These are phyloP conservation scores for Riparia riparia DNA, from an alignment of 2,113 vertebrate species.

Conservation along the genomic window DNA sequence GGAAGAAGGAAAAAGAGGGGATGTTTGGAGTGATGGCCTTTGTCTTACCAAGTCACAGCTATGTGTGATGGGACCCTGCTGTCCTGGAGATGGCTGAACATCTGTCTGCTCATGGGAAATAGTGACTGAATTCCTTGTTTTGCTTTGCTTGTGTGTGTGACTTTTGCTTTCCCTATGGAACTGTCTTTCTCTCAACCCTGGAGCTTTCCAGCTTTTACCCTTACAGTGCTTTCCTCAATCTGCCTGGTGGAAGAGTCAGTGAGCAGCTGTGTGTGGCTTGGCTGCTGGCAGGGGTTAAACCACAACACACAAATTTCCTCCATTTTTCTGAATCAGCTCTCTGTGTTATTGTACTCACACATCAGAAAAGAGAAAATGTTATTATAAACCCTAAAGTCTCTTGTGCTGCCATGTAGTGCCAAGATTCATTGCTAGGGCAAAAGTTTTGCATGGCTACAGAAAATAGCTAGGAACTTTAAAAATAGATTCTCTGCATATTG, in stretches of 20 bases:
- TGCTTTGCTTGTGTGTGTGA: neutral
- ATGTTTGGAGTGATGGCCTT: neutral
- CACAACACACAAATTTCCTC: neutral
- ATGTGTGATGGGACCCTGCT: fast-evolving
- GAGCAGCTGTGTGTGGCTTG: neutral
- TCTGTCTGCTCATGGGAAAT: neutral
- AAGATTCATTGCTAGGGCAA: neutral
- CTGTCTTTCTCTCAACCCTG: neutral
- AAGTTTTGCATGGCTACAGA: neutral
- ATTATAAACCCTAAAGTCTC: neutral
- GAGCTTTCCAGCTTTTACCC: neutral
- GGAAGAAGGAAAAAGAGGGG: neutral
- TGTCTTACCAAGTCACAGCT: neutral
- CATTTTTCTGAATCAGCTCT: neutral
- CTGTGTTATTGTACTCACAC: fast-evolving
- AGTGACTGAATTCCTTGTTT: neutral
- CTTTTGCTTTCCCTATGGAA: neutral
- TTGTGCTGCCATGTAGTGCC: neutral
- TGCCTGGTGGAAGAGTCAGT: neutral
- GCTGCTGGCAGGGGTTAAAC: neutral
- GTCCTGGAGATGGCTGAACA: neutral
- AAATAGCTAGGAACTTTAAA: neutral
- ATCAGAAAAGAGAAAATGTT: neutral
- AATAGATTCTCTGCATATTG: neutral
- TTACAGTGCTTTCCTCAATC: neutral